Percentiles rank a stretch among this genome's conserved stretches.
These are phyloP conservation scores for Pogonomyrmex barbatus DNA, from an alignment of 1,140 invertebrate genomes.

Conservation along the genomic window DNA sequence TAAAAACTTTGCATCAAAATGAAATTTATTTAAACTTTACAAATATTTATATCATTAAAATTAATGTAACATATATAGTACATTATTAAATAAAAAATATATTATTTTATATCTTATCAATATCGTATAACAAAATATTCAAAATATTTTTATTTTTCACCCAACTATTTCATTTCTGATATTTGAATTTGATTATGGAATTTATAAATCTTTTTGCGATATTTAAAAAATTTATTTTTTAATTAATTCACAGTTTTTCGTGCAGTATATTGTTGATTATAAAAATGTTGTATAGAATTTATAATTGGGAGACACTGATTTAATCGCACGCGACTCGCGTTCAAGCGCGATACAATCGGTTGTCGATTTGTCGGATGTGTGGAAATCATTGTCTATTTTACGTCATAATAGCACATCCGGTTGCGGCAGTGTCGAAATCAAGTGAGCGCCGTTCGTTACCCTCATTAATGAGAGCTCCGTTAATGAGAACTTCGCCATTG, in stretches of 20 bases:
- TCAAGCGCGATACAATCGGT: constrained; percentile 44
- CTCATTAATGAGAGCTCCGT: constrained; percentile 65
- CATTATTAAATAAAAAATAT: no score
- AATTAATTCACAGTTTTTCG: not conserved
- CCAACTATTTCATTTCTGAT: not conserved
- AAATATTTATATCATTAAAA: not conserved
- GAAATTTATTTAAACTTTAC: not conserved
- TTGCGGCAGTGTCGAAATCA: constrained; percentile 69
- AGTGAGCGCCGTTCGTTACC: constrained; percentile 62
- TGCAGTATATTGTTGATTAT: not conserved
- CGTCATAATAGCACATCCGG: constrained; percentile 68
- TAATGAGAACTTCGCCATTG: constrained; percentile 71
- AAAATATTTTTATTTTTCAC: not conserved
- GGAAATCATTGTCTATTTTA: constrained; percentile 56
- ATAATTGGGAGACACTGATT: not conserved
- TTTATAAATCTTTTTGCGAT: not conserved
- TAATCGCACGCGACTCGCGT: constrained; percentile 28
- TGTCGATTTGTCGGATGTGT: constrained; percentile 69
- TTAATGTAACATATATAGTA: not conserved
- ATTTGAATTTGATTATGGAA: not conserved
- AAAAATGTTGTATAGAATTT: not conserved
- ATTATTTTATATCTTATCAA: no score
- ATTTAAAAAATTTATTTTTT: not conserved
- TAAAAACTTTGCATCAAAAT: not conserved
- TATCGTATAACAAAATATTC: not conserved